Percentiles rank a stretch among this genome's conserved stretches.
These are phyloP conservation scores for Syrista parreyssii DNA, from an alignment of 2,888 invertebrate genomes.

Conservation along the genomic window DNA sequence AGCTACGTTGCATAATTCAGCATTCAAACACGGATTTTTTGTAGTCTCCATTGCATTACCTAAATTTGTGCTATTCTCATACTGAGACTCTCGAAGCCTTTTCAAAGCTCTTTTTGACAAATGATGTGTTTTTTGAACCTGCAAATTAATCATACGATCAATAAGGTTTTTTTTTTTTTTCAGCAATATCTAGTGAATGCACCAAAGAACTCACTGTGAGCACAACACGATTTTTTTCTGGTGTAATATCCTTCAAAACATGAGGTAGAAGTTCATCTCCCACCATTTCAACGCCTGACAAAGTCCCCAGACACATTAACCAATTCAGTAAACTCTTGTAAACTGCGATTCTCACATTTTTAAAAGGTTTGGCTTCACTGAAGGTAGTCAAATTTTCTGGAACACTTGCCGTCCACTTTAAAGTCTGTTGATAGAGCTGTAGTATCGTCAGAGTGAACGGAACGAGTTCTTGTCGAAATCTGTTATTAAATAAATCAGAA, in stretches of 20 bases:
- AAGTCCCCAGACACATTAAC: conserved; percentile 43
- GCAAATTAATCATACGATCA: background rate
- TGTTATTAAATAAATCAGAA: conserved; percentile 24
- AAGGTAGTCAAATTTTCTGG: conserved; percentile 40
- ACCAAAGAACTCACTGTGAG: conserved; percentile 43
- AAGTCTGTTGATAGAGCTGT: conserved; percentile 48
- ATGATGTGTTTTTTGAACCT: conserved; percentile 50
- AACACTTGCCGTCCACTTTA: conserved; percentile 49
- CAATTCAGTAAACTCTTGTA: conserved; percentile 54
- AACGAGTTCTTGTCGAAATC: conserved; percentile 53
- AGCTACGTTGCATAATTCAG: conserved; percentile 46
- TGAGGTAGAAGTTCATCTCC: conserved; percentile 48
- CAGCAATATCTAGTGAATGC: background rate
- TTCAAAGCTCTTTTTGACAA: conserved; percentile 49
- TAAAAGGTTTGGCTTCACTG: conserved; percentile 43
- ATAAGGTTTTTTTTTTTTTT: too few relatives aligned
- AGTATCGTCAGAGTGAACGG: conserved; percentile 51
- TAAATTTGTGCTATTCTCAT: conserved; percentile 40
- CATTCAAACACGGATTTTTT: conserved; percentile 33
- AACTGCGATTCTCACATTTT: conserved; percentile 40
- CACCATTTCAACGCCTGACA: conserved; percentile 53
- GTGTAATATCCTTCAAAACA: conserved; percentile 51
- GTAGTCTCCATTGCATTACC: conserved; percentile 25
- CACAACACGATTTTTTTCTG: conserved; percentile 46
- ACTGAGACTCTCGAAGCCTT: conserved; percentile 47